Conservation (phyloP, 2,797 vertebrate species). For the Borostomias antarcticus region DNA sequence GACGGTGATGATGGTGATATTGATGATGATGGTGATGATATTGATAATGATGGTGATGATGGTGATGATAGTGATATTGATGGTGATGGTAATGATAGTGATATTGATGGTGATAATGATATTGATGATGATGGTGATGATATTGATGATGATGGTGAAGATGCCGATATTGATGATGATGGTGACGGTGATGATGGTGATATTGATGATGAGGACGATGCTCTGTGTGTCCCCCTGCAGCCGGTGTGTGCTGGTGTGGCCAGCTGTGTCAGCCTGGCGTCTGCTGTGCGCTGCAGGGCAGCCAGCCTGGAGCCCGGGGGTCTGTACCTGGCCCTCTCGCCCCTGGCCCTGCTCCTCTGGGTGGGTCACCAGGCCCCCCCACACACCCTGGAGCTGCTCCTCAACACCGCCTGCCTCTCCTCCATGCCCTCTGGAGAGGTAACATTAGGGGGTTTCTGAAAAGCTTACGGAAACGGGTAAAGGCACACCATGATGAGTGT, state of each 20-base stretch:
- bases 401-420: conserved; percentile 71
- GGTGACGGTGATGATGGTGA: not conserved
- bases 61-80: too few species aligned
- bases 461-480: not conserved
- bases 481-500: not conserved
- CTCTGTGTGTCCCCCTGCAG: conserved; percentile 40
- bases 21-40: too few species aligned
- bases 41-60: not conserved
- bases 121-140: too few species aligned
- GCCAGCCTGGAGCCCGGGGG: conserved; percentile 64
- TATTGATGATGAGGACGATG: not conserved
- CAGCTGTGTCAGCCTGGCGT: not conserved
- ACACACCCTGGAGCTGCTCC: conserved; percentile 66
- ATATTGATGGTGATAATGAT: too few species aligned
- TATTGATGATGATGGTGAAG: not conserved
- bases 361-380: conserved; percentile 68
- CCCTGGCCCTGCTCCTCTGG: conserved; percentile 78
- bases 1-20: not conserved
- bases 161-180: not conserved
- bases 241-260: conserved; percentile 25
- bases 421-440: conserved; percentile 78
- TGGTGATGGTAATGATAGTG: too few species aligned
- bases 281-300: conserved; percentile 65
- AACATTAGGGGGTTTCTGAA: not conserved
- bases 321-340: conserved; percentile 72